Evolutionary conservation across 2,888 invertebrate species (phyloP), one percentile per base, ranked within the genome.

Genomic region (Morpho helenor): DNA sequence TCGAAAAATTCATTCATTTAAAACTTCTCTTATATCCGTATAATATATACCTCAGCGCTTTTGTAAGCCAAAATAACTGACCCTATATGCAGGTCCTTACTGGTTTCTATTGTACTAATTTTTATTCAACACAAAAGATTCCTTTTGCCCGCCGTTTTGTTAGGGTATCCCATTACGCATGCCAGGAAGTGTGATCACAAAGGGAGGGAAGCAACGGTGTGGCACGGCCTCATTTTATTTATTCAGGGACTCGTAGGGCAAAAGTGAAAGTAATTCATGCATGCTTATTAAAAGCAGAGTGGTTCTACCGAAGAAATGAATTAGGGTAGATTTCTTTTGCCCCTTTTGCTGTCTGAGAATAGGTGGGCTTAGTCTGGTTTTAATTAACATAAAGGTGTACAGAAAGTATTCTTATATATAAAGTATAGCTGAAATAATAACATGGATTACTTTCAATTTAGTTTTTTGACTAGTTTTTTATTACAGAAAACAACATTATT

Each of bases 121-220:
- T 82, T 82, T 82, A 77, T 79, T 79, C 72, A 78, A 76, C 75
- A 81, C 79, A 84, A 84, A 82, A 77, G 80, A 77, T 73, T 75
- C 74, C 56, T 63, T 73, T 74, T 70, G 66, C 71, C 75, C 75
- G 69, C 73, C 74, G 75, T 84, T 84, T 82, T 70, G 76, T 77
- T 74, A 75, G 80, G 80, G 81, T 82, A 83, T 83, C 83, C 83
- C 75, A 85, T 85, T 84, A 85, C 83, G 79, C 77, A 83, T 82
- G 79, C 80, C 84, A 77, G 84, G 80, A 81, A 82, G 81, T 77
- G 77, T 74, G 74, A 74, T 73, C 69, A 86, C 84, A 85, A 85
- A 85, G 80, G 79, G 76, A 78, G 77, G 74, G 77, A 78, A 82
- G 77, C 76, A 80, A 77, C 78, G 79, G 74, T 80, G 80, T 76